A percentile compares a stretch with the other conserved stretches of the same genome.
Conservation (phyloP, 2,888 invertebrate species). For the Nymphalis polychloros region DNA sequence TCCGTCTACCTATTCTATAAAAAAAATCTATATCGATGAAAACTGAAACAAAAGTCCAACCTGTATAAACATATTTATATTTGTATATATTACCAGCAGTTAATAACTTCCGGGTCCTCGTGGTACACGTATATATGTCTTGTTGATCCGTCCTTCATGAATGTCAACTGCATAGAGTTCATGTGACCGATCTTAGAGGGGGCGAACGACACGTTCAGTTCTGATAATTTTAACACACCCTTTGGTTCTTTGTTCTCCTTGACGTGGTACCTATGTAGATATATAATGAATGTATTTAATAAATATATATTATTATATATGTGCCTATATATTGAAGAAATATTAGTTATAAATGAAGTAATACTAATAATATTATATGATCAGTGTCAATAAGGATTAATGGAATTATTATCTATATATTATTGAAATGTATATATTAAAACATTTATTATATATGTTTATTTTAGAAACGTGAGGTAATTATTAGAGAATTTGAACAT, state of each 20-base stretch:
- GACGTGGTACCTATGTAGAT: constrained; percentile 82
- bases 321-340: not conserved
- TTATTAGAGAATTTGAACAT: no score
- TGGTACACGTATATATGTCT: constrained; percentile 94
- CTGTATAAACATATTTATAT: not conserved
- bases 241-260: constrained; percentile 90
- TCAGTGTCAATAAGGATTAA: not conserved
- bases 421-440: not conserved
- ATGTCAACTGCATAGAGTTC: constrained; percentile 92
- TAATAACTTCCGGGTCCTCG: constrained; percentile 91
- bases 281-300: no score
- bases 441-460: not conserved
- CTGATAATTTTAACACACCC: constrained; percentile 89
- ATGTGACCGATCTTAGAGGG: constrained; percentile 90
- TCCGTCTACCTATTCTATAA: no score
- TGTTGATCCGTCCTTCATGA: constrained; percentile 91
- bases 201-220: constrained; percentile 91
- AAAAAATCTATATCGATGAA: no score
- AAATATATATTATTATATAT: not conserved
- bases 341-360: not conserved
- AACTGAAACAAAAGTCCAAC: no score
- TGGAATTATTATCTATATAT: not conserved
- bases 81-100: constrained; percentile 85
- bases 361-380: not conserved
- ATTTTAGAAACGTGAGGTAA: not conserved